Base-by-base conservation (phyloP, 2,113 vertebrate genomes). In the Struthio camelus region DNA sequence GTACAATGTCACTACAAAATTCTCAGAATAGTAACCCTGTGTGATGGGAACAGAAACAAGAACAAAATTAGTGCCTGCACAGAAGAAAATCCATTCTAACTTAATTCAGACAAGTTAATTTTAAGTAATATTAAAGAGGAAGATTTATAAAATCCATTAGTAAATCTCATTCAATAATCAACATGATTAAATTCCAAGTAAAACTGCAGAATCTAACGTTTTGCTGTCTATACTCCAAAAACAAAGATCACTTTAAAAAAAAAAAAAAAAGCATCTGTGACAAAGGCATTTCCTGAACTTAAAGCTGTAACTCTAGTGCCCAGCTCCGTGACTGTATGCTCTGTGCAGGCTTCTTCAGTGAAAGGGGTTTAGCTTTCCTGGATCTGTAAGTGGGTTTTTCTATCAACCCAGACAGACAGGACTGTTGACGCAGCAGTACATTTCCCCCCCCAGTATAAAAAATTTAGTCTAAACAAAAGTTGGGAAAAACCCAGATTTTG, bases 301-400 rank as follows among this genome's bases (percentile, higher is more conserved):
- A 30, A 66, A 18, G 38, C 28, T 16, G 9, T 8, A 27, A 66
- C 23, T 23, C 38, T 36, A 38, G 36, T 40, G n/a, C 44, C 69
- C 48, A 15, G 46, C 22, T 51, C 69, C 17, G 46, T 7, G 32
- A 71, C 6, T 50, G 23, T 50, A 34, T 32, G 48, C 15, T 10
- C 46, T 36, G 36, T 15, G 8, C 46, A 36, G 46, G 48, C 48
- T 51, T 30, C 64, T 42, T 17, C 44, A 36, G 71, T 38, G 10
- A 15, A 14, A 27, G 2, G 27, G 13, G 12, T 9, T 16, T 40
- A 19, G 1, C 0, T 23, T 19, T n/a, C 40, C 65, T 6, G 58
- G 56, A n/a, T 56, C 28, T 10, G 10, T 25, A 36, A 28, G n/a
- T 3, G 50, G 50, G n/a, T 19, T 72, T 34, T 38, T 36, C 27